Conservation (phyloP, 2,888 invertebrate genomes). For the Agrotis segetum region DNA sequence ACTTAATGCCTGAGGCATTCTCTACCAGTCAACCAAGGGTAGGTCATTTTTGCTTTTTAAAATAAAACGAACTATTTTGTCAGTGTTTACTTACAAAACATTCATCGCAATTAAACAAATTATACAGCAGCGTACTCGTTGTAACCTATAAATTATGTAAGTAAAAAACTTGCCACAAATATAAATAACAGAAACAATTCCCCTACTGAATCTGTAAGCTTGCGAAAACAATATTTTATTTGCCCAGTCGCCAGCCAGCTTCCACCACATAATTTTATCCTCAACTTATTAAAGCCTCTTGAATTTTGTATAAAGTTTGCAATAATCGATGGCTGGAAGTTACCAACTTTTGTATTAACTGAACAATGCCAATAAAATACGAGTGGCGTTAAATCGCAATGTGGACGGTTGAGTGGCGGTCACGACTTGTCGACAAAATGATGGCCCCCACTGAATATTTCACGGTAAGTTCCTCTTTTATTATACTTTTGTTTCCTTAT, state of each 20-base stretch:
- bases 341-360: slow-evolving; percentile 77
- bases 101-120: too few relatives aligned
- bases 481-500: slow-evolving; percentile 42
- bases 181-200: slow-evolving; percentile 72
- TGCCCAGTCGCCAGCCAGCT: slow-evolving; percentile 60
- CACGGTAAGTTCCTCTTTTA: slow-evolving; percentile 25
- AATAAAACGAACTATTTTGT: too few relatives aligned
- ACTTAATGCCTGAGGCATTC: too few relatives aligned
- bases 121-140: neutral
- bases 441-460: slow-evolving; percentile 45
- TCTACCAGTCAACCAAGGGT: too few relatives aligned
- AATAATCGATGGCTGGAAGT: slow-evolving; percentile 78
- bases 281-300: slow-evolving; percentile 75
- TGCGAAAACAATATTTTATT: slow-evolving; percentile 75
- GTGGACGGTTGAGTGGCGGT: slow-evolving; percentile 42
- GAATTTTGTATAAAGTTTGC: slow-evolving; percentile 73
- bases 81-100: too few relatives aligned
- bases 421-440: slow-evolving; percentile 44
- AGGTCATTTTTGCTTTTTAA: too few relatives aligned
- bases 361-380: slow-evolving; percentile 74
- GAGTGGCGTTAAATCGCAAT: slow-evolving; percentile 64
- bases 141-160: slow-evolving; percentile 26
- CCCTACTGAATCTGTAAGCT: slow-evolving; percentile 74
- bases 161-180: slow-evolving; percentile 62
- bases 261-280: slow-evolving; percentile 76